Evolutionary conservation across 2,888 invertebrate genomes (phyloP), one percentile per base, ranked within the genome.

Genomic region (Sericinus montela): DNA sequence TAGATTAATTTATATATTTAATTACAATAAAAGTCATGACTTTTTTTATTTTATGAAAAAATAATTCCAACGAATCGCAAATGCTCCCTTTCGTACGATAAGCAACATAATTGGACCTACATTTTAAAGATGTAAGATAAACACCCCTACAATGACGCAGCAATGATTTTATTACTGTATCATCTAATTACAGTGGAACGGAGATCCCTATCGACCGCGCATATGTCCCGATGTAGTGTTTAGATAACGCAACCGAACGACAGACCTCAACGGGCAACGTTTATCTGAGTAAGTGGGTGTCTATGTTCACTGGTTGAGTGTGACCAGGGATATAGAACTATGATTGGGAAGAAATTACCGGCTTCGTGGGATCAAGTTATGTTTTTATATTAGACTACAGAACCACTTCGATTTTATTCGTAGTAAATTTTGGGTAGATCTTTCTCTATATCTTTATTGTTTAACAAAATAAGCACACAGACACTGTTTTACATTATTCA

Each of bases 131-230:
- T 77, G 25, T 3, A 8, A 44, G 49, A 49, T 49, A 49, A 72
- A 60, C 58, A 14, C 41, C 54, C 59, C 62, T 61, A 56, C 63
- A 67, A 62, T 69, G 64, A 62, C 72, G 61, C 57, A 58, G 59
- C 76, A 75, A 81, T 78, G 74, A 81, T 81, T 82, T 81, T 81
- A 82, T 83, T 81, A 82, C 77, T 72, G 67, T 67, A 66, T 78
- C 80, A 84, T 84, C 83, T 84, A 83, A 85, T 85, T 84, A 84
- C 75, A 57, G 59, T 57, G 55, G 57, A 63, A 64, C 71, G 67
- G 68, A 69, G 84, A 83, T 84, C n/a, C 25, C 51, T 79, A 84
- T 84, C 79, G 53, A 47, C 53, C 54, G 63, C 67, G 68, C 81
- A 83, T 72, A 80, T 83, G 84, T 73, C 73, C 63, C 58, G 63